Percentiles rank a stretch among this genome's conserved stretches.
Conservation (phyloP, 1,140 invertebrate genomes). For the Caenorhabditis brenneri region DNA sequence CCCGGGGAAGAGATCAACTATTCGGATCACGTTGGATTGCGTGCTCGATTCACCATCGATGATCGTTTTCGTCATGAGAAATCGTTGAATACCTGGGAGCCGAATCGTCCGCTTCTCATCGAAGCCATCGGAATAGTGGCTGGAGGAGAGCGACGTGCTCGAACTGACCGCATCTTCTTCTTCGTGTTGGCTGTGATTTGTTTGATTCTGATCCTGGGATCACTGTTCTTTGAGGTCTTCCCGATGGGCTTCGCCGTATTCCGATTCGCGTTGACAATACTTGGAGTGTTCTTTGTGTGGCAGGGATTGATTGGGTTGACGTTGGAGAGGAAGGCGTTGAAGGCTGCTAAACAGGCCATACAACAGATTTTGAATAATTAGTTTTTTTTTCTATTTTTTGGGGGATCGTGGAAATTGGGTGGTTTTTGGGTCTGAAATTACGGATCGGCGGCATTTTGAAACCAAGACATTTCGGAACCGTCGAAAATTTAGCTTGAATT, state of each 20-base stretch:
- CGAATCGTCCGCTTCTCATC: conserved; percentile 40
- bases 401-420: background rate
- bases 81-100: conserved; percentile 41
- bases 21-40: conserved; percentile 64
- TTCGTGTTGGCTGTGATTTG: conserved; percentile 17
- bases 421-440: too few species aligned
- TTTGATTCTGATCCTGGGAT: conserved; percentile 46
- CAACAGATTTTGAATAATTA: conserved; percentile 55
- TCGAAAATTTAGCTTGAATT: too few species aligned
- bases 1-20: conserved; percentile 60
- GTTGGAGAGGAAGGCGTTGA: conserved; percentile 72
- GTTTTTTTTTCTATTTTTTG: background rate
- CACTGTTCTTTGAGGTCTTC: conserved; percentile 28
- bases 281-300: conserved; percentile 71
- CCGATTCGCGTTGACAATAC: conserved; percentile 68
- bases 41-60: conserved; percentile 48
- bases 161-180: conserved; percentile 39
- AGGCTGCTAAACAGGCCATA: conserved; percentile 71
- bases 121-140: conserved; percentile 44
- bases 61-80: conserved; percentile 31
- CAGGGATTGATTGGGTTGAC: conserved; percentile 71
- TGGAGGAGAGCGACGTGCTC: conserved; percentile 37
- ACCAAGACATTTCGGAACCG: too few species aligned
- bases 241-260: conserved; percentile 24
- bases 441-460: too few species aligned